phyloP scores from a whole-genome alignment of 2,888 invertebrate species.

The Drosophila paramelanica region DNA sequence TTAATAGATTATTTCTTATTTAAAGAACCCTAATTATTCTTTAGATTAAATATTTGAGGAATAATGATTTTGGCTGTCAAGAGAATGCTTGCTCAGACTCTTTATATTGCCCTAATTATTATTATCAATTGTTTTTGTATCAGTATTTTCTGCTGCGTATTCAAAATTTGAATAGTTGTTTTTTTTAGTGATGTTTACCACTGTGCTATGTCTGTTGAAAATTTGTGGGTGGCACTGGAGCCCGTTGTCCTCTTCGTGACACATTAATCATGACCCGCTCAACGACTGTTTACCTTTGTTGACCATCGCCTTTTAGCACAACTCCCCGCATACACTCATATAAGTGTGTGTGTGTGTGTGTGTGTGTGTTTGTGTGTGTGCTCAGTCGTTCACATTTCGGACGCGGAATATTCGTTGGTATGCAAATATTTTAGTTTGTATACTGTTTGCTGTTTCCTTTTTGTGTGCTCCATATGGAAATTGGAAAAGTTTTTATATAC shows the following conservation, averaged over 20 bases:
- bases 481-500: conserved; percentile 67
- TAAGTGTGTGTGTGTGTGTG: not conserved
- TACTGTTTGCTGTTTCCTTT: conserved; percentile 44
- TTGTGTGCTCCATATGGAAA: conserved; percentile 71
- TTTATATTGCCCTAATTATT: no score
- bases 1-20: no score
- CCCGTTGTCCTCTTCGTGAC: conserved; percentile 72
- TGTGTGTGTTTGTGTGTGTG: conserved; percentile 1
- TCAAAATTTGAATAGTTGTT: not conserved
- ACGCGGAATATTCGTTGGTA: conserved; percentile 71
- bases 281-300: conserved; percentile 74
- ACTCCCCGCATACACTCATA: not conserved
- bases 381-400: conserved; percentile 13
- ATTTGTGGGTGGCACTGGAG: conserved; percentile 39
- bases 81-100: no score
- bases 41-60: no score
- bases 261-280: conserved; percentile 81
- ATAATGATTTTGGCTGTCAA: no score
- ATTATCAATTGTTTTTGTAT: no score
- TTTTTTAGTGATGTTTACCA: conserved; percentile 35
- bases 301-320: conserved; percentile 33
- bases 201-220: conserved; percentile 52
- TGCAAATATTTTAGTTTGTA: conserved; percentile 74
- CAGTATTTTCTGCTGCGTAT: not conserved
- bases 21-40: no score